Conservation (phyloP, 2,888 invertebrate genomes). For the Cheilosia pagana region DNA sequence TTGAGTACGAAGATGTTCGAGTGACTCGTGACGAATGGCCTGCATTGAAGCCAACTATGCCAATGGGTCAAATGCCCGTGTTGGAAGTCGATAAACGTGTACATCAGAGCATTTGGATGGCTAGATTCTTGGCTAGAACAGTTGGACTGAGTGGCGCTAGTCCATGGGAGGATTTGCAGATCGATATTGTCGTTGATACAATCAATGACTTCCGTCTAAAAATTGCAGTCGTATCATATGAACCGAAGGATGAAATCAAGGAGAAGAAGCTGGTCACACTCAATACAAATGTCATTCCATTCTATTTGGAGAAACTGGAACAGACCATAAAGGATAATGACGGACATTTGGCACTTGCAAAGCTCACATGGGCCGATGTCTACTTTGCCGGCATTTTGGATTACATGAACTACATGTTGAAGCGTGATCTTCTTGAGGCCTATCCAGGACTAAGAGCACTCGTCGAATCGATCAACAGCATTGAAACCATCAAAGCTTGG, state of each 20-base stretch:
- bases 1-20: constrained; percentile 87
- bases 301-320: constrained; percentile 86
- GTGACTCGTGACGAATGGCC: constrained; percentile 85
- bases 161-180: constrained; percentile 87
- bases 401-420: constrained; percentile 86
- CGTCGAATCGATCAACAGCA: constrained; percentile 84
- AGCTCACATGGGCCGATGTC: constrained; percentile 88
- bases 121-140: constrained; percentile 86
- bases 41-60: constrained; percentile 85
- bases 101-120: constrained; percentile 86
- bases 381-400: constrained; percentile 86
- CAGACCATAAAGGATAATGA: constrained; percentile 86
- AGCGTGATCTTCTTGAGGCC: constrained; percentile 85
- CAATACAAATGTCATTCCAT: constrained; percentile 85
- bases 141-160: constrained; percentile 85
- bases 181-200: constrained; percentile 87
- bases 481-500: constrained; percentile 87
- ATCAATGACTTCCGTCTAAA: constrained; percentile 86
- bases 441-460: constrained; percentile 86
- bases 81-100: constrained; percentile 86
- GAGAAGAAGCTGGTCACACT: constrained; percentile 84
- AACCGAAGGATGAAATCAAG: constrained; percentile 85
- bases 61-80: constrained; percentile 87
- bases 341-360: constrained; percentile 85
- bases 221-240: constrained; percentile 85